Evolutionary conservation across 2,113 vertebrate genomes (phyloP), one percentile per base, ranked within the genome.

Genomic region (Cyprinus carpio): DNA sequence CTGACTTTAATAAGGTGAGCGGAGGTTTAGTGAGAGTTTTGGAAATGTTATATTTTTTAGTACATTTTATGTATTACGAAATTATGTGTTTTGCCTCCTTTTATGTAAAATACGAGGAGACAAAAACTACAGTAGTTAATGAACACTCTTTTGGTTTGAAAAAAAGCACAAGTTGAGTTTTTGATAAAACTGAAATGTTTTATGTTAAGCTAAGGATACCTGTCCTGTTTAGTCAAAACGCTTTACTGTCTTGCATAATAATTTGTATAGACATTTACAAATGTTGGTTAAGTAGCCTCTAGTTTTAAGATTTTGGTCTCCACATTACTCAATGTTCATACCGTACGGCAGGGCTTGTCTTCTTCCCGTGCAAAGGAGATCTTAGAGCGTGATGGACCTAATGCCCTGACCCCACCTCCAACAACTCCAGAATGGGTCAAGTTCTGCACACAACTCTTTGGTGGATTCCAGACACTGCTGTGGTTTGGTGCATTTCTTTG

Each of bases 381-480:
- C 88, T 91, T 99, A 89, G 95, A 94, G 54, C 96, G 97, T 10
- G 98, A 99, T 60, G 98, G 98, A 4, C 98, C 97, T 37, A 99
- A 99, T 1, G 87, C 96, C 69, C 96, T 99, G 81, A 99, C 98
- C 0, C 98, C 98, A 0, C 98, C 98, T 16, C 97, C 98, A 67
- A 99, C 97, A 76, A 98, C 97, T 75, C 97, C 98, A 1, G 97
- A 99, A 85, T 99, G 98, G 98, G 91, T 99, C 5, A 99, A 99
- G 87, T 99, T 99, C 93, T 99, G 98, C 84, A 96, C 96, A 87
- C 96, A 97, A 89, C 95, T 97, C 10, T 97, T 97, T 0, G 96
- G 96, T 29, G 96, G 96, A 0, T 97, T 99, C 93, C 98, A 97
- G 0, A 98, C 99, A 89, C 91, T 99, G 7, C 93, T 99, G 89